Evolutionary conservation across 1,140 invertebrate species (phyloP).

Genomic region (Diuraphis noxia): DNA sequence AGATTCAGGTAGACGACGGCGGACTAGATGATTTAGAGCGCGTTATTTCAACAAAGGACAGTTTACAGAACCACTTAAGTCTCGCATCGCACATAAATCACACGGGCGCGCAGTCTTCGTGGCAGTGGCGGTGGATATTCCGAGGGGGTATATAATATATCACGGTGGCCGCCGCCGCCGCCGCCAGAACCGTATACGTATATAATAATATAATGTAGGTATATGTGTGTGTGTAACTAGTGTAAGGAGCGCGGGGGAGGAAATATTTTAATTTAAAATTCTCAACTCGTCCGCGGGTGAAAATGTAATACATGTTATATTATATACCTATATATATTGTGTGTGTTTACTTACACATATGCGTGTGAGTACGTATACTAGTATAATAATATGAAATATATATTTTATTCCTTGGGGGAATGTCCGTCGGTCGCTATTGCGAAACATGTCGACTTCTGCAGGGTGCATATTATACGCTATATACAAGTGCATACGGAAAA

Average conservation of each 20-base stretch:
- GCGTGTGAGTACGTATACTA: not conserved
- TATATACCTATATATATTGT: not conserved
- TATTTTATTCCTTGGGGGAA: not conserved
- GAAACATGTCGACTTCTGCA: not conserved
- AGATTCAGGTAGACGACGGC: slow-evolving; percentile 25
- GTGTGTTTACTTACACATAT: not conserved
- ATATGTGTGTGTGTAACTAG: not conserved
- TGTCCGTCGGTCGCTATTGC: not conserved
- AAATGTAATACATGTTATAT: not conserved
- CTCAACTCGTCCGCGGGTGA: not conserved
- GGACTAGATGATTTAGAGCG: slow-evolving; percentile 45
- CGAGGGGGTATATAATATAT: slow-evolving; percentile 36
- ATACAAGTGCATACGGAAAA: not conserved
- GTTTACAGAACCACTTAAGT: slow-evolving; percentile 49
- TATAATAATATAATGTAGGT: not conserved
- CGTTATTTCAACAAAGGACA: slow-evolving; percentile 48
- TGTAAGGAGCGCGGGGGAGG: slow-evolving; percentile 13
- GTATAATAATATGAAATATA: not conserved
- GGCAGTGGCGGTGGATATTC: not conserved
- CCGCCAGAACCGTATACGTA: not conserved
- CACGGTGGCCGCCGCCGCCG: slow-evolving; percentile 3
- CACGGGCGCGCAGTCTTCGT: slow-evolving; percentile 17
- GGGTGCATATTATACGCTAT: not conserved
- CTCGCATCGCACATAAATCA: slow-evolving; percentile 40
- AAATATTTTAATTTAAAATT: slow-evolving; percentile 49